A percentile compares a stretch with the other conserved stretches of the same genome.
Conservation (phyloP, 2,888 invertebrate genomes). For the Amphipyra berbera region DNA sequence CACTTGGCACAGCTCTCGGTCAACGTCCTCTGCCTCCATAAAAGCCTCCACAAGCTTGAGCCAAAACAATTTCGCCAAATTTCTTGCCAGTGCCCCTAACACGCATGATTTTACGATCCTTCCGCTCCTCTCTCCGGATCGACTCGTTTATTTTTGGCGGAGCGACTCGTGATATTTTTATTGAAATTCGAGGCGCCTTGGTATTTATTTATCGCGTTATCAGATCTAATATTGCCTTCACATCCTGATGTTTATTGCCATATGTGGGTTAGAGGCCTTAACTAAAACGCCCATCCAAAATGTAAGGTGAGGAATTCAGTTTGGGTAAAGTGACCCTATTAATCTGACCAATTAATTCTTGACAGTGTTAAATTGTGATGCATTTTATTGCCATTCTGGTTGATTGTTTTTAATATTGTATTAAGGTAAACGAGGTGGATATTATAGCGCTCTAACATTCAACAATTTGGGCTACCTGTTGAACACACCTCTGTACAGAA, state of each 20-base stretch:
- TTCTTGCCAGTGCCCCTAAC: slow-evolving; percentile 85
- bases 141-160: slow-evolving; percentile 77
- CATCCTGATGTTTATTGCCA: slow-evolving; percentile 66
- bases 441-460: neutral
- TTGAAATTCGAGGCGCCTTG: slow-evolving; percentile 75
- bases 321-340: slow-evolving; percentile 44
- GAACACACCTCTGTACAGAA: slow-evolving; percentile 5
- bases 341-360: slow-evolving; percentile 50
- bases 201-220: slow-evolving; percentile 77
- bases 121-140: slow-evolving; percentile 68
- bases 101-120: slow-evolving; percentile 86
- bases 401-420: slow-evolving; percentile 17
- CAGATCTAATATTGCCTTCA: slow-evolving; percentile 74
- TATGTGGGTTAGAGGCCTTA: slow-evolving; percentile 54
- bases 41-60: slow-evolving; percentile 83
- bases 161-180: slow-evolving; percentile 74
- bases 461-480: slow-evolving; percentile 21
- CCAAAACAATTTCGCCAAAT: slow-evolving; percentile 89
- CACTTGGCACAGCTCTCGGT: slow-evolving; percentile 87
- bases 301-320: slow-evolving; percentile 48
- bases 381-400: slow-evolving; percentile 27
- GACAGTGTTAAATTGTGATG: slow-evolving; percentile 50
- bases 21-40: slow-evolving; percentile 85
- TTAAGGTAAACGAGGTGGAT: neutral
- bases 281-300: slow-evolving; percentile 59